A percentile compares a stretch with the other conserved stretches of the same genome.
Evolutionary conservation across 2,113 vertebrate species (phyloP).

Genomic region (Clarias gariepinus): DNA sequence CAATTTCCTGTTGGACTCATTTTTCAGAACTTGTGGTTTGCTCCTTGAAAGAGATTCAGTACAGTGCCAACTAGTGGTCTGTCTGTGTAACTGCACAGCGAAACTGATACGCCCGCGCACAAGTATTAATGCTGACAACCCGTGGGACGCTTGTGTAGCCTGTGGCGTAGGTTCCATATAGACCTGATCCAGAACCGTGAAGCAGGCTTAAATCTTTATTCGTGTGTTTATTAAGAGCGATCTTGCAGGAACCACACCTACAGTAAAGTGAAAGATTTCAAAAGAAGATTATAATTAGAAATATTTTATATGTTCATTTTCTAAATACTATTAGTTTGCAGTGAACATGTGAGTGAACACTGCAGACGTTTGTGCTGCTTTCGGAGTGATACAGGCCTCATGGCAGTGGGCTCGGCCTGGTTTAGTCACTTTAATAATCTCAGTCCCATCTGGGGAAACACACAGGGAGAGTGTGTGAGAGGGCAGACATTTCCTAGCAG

Average conservation of each 20-base stretch:
- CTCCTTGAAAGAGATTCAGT: too few relatives aligned
- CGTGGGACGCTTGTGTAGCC: too few relatives aligned
- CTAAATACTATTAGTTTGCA: background rate
- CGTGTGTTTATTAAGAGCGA: background rate
- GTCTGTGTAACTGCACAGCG: too few relatives aligned
- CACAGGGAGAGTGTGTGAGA: conserved; percentile 5
- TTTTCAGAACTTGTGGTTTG: too few relatives aligned
- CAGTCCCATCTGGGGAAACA: conserved; percentile 13
- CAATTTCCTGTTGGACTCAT: too few relatives aligned
- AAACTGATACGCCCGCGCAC: too few relatives aligned
- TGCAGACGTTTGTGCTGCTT: background rate
- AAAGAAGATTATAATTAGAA: background rate
- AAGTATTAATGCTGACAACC: too few relatives aligned
- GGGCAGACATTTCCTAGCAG: conserved; percentile 12
- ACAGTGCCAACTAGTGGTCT: too few relatives aligned
- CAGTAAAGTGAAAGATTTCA: background rate
- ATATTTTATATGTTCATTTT: background rate
- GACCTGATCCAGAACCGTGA: too few relatives aligned
- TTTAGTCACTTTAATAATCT: conserved; percentile 18
- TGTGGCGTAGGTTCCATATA: background rate
- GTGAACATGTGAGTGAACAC: background rate
- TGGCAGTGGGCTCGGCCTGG: background rate
- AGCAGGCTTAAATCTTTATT: background rate
- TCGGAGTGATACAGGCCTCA: background rate
- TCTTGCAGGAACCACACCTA: background rate